Evolutionary conservation across 2,888 invertebrate genomes (phyloP), one percentile per base, ranked within the genome.

Genomic region (Nephrotoma appendiculata): DNA sequence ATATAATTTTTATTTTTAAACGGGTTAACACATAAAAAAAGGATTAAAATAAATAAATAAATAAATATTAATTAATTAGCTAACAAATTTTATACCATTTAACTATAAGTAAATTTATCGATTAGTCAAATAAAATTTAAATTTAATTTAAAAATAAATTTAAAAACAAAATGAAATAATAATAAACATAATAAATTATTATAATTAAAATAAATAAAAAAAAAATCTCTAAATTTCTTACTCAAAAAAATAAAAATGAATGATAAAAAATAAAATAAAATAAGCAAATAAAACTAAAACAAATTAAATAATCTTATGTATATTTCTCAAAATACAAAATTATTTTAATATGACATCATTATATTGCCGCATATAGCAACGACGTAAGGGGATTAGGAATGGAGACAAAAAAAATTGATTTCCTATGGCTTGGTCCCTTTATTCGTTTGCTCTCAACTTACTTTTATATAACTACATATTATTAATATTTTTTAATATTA

Each of bases 51-150:
- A 42, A 84, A 41, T 71, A 42, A 4, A 84, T 84, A 84, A 84
- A 42, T 42, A 84, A 84, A 42, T 31, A 84, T 43, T 71, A 71
- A 84, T 31, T 31, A 15, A 84, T 42, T 84, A 84, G 84, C 84
- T 84, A 84, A 84, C 84, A 84, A 84, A 84, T 84, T 84, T 84
- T 84, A 84, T 84, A 84, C 84, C 84, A 84, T 84, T 84, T 84
- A 84, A 42, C 42, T 84, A 84, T 84, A 84, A 84, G 84, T 84
- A 43, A 71, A 84, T 84, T 84, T 42, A 84, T 84, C 84, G 41
- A 42, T 42, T 42, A 84, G 84, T 71, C 71, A 71, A 71, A 71
- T 71, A 71, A 71, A 31, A 71, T 71, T 71, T 71, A 84, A 84
- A 84, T 84, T 84, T 84, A 84, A 31, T 31, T 6, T 83, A 83